phyloP scores from a whole-genome alignment of 2,888 invertebrate species.

The Corbicula japonica region DNA sequence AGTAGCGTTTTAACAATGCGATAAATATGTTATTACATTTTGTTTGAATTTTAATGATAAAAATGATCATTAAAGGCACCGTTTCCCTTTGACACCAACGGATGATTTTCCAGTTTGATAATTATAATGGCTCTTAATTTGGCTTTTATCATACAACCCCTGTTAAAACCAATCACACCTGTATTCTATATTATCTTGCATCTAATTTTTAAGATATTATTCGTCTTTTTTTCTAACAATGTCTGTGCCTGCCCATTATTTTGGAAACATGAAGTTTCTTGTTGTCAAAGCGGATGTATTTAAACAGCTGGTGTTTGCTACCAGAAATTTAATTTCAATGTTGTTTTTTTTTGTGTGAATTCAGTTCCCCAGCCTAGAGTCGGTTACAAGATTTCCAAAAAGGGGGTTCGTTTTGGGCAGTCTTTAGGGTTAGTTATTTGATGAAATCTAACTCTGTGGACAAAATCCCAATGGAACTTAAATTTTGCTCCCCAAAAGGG shows the following conservation, averaged over 20 bases:
- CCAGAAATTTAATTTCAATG: too few species aligned
- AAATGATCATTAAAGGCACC: conserved; percentile 10
- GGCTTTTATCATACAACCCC: conserved; percentile 9
- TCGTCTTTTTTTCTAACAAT: not conserved
- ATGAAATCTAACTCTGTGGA: too few species aligned
- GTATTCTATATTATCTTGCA: conserved; percentile 18
- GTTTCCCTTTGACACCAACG: conserved; percentile 4
- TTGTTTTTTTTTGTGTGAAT: too few species aligned
- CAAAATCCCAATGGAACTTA: too few species aligned
- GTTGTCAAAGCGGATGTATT: too few species aligned
- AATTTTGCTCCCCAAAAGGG: too few species aligned
- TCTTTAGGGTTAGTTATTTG: too few species aligned
- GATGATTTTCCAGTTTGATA: conserved; percentile 14
- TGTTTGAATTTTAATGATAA: conserved; percentile 22
- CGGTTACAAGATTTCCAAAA: too few species aligned
- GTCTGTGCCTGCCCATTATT: not conserved
- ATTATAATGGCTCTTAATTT: not conserved
- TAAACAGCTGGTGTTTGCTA: too few species aligned
- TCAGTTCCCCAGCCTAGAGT: too few species aligned
- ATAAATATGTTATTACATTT: conserved; percentile 9
- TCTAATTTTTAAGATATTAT: conserved; percentile 9
- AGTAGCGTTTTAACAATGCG: conserved; percentile 17
- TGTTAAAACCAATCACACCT: conserved; percentile 3
- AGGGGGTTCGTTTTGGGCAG: too few species aligned
- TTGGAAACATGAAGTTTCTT: too few species aligned